Percentiles rank a stretch among this genome's conserved stretches.
These are phyloP conservation scores for Campoplex nolae DNA, from an alignment of 2,888 invertebrate genomes.

Conservation along the genomic window DNA sequence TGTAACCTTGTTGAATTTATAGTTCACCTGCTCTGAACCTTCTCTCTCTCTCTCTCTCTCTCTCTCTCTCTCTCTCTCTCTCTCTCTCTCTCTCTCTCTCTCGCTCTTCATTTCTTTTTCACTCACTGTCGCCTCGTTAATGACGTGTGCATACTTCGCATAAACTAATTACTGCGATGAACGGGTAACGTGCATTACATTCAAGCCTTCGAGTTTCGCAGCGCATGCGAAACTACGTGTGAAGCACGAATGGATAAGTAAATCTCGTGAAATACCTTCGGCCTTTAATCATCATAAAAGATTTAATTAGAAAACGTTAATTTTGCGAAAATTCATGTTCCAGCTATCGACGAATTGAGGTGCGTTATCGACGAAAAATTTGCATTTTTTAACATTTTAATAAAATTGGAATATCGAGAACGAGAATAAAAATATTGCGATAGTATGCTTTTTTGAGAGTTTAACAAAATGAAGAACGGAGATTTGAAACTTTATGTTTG, in stretches of 20 bases:
- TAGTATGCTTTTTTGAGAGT: neutral
- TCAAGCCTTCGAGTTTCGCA: neutral
- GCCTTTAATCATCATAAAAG: neutral
- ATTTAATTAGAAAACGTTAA: neutral
- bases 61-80: neutral
- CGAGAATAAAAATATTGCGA: neutral
- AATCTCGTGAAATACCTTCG: neutral
- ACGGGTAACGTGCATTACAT: neutral
- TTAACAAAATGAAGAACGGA: neutral
- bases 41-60: neutral
- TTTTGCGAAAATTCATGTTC: neutral
- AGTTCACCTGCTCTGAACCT: neutral
- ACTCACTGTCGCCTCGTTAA: slow-evolving; percentile 47
- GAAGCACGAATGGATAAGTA: slow-evolving; percentile 5
- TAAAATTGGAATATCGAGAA: neutral
- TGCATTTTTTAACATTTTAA: neutral
- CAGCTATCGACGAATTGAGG: neutral
- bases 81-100: neutral
- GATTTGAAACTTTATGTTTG: neutral
- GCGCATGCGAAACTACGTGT: neutral
- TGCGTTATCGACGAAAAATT: neutral
- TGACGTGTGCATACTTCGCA: slow-evolving; percentile 33
- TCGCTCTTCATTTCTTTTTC: neutral
- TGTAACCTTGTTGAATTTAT: neutral
- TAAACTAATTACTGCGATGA: slow-evolving; percentile 23